Conservation (phyloP, 2,113 vertebrate species). For the Megaleporinus macrocephalus region DNA sequence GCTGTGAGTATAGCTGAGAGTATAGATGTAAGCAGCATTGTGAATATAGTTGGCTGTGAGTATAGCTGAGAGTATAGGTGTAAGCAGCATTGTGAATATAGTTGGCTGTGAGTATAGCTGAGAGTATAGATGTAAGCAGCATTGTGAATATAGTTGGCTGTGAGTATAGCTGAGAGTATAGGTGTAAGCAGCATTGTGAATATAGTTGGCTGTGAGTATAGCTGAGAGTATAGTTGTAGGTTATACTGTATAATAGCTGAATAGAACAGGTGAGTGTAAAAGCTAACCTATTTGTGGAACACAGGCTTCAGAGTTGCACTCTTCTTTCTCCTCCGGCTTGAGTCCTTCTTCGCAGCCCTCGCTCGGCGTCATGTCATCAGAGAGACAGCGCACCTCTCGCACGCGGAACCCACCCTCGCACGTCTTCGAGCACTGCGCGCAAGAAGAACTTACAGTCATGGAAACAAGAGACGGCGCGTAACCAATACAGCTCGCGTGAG, state of each 20-base stretch:
- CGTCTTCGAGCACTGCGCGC: constrained; percentile 89
- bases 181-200: background rate
- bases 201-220: background rate
- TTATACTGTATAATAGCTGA: no score
- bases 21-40: background rate
- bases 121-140: background rate
- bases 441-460: no score
- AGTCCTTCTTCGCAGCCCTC: constrained; percentile 81
- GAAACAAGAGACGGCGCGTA: no score
- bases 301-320: constrained; percentile 88
- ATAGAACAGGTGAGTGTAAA: background rate
- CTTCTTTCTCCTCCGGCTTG: constrained; percentile 83
- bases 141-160: no score
- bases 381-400: constrained; percentile 91
- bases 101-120: background rate
- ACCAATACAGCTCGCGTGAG: no score
- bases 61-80: background rate
- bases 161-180: background rate
- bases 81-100: background rate
- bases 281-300: constrained; percentile 86
- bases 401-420: constrained; percentile 92
- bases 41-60: background rate
- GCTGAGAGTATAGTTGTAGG: background rate
- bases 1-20: background rate
- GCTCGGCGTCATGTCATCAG: constrained; percentile 84